Evolutionary conservation across 2,888 invertebrate genomes (phyloP), one percentile per base, ranked within the genome.

Genomic region (Synanthedon myopaeformis): DNA sequence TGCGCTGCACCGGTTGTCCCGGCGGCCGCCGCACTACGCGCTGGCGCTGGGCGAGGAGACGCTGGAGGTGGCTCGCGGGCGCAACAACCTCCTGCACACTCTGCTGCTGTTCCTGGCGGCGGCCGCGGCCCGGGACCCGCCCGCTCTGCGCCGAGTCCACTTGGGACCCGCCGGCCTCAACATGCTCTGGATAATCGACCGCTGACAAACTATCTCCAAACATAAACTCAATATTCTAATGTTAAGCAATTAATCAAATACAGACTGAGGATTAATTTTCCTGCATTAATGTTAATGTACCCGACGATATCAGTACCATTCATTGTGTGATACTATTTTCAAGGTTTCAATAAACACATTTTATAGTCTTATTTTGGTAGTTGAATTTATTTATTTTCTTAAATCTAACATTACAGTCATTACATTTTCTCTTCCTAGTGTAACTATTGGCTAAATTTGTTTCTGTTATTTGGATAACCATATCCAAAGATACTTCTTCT

Each of bases 81-180:
- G 96, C 67, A 95, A 96, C 85, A 97, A 96, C 84, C 82, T 97
- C 67, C 94, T 96, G 74, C 95, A 96, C 77, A 92, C 95, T 52
- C 89, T 97, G 58, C 89, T 97, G 65, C 90, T 96, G 67, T 94
- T 97, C 75, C 75, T 96, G 66, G 92, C 95, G 59, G 93, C 92
- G 63, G 89, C 88, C 59, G 90, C 92, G 88, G 59, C 90, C 92
- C 71, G 90, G 92, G 67, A 92, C 53, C 94, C 91, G 58, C 77
- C 78, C 52, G 70, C 76, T 55, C 70, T 78, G 45, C 68, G 63
- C 53, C 74, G 79, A 53, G 69, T 77, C 62, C 82, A 76, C 63
- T 79, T 84, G 42, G 82, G 82, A 4, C 80, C 72, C 60, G 79
- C 78, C 63, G 84, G 81, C 1, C 82, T 97, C 61, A 97, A 97